These are phyloP conservation scores for Cerastis leucographa DNA, from an alignment of 2,888 invertebrate species.

Conservation along the genomic window DNA sequence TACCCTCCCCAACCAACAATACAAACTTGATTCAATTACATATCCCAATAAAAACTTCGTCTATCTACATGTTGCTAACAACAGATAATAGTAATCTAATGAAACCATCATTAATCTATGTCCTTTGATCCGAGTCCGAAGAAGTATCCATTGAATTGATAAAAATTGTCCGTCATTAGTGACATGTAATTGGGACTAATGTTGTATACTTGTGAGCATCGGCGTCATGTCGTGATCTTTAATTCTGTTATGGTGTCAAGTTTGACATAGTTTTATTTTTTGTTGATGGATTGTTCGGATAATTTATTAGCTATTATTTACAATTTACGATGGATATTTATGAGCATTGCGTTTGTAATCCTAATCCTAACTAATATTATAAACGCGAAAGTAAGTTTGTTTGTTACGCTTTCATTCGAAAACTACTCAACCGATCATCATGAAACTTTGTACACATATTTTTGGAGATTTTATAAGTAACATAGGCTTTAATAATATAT, in stretches of 20 bases:
- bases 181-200: slow-evolving; percentile 59
- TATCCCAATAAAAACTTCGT: slow-evolving; percentile 66
- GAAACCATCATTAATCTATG: slow-evolving; percentile 80
- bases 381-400: too few species aligned
- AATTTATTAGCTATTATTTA: slow-evolving; percentile 36
- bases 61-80: slow-evolving; percentile 47
- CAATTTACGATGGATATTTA: not conserved
- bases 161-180: slow-evolving; percentile 80
- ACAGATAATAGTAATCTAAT: slow-evolving; percentile 74
- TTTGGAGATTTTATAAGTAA: too few species aligned
- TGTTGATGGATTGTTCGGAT: slow-evolving; percentile 28
- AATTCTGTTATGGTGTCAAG: slow-evolving; percentile 47
- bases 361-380: too few species aligned
- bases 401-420: too few species aligned
- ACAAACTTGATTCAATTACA: slow-evolving; percentile 57
- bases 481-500: too few species aligned
- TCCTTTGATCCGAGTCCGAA: slow-evolving; percentile 67
- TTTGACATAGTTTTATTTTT: slow-evolving; percentile 33
- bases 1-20: slow-evolving; percentile 33
- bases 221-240: slow-evolving; percentile 54
- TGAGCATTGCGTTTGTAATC: too few species aligned
- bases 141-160: slow-evolving; percentile 80
- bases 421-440: too few species aligned
- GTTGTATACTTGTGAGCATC: slow-evolving; percentile 26
- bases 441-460: too few species aligned